phyloP scores from a whole-genome alignment of 2,888 invertebrate species.

The Acleris emargana region DNA sequence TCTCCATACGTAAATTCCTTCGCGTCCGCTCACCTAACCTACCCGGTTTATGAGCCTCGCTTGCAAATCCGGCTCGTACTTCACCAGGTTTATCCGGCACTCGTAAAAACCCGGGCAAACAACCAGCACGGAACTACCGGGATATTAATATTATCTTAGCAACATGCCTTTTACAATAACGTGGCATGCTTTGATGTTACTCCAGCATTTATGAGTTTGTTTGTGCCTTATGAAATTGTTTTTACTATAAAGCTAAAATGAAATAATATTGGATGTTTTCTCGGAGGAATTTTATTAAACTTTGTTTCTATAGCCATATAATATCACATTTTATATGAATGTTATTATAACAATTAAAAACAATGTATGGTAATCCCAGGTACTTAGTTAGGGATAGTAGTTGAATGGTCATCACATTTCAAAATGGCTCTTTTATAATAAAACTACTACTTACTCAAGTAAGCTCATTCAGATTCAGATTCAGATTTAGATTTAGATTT shows the following conservation, averaged over 20 bases:
- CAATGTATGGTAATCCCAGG: too few species aligned
- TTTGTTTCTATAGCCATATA: neutral
- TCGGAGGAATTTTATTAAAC: neutral
- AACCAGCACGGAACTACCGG: conserved; percentile 10
- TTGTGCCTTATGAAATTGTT: conserved; percentile 21
- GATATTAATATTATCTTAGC: conserved; percentile 32
- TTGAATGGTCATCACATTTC: too few species aligned
- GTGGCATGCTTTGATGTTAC: conserved; percentile 26
- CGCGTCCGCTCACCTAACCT: neutral
- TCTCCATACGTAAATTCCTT: conserved; percentile 3
- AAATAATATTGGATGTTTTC: neutral
- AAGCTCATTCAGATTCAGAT: too few species aligned
- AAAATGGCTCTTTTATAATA: too few species aligned
- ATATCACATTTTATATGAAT: too few species aligned
- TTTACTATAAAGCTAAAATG: conserved; percentile 1
- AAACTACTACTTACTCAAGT: too few species aligned
- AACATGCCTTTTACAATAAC: conserved; percentile 25
- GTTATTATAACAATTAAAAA: too few species aligned
- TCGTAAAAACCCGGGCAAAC: conserved; percentile 19
- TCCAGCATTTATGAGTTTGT: conserved; percentile 22
- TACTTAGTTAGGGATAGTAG: too few species aligned
- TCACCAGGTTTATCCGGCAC: conserved; percentile 10
- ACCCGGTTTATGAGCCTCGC: conserved; percentile 2
- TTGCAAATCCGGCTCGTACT: conserved; percentile 4
- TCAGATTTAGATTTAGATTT: too few species aligned